Evolutionary conservation across 2,797 vertebrate genomes (phyloP).

Genomic region (Antennarius maculatus): DNA sequence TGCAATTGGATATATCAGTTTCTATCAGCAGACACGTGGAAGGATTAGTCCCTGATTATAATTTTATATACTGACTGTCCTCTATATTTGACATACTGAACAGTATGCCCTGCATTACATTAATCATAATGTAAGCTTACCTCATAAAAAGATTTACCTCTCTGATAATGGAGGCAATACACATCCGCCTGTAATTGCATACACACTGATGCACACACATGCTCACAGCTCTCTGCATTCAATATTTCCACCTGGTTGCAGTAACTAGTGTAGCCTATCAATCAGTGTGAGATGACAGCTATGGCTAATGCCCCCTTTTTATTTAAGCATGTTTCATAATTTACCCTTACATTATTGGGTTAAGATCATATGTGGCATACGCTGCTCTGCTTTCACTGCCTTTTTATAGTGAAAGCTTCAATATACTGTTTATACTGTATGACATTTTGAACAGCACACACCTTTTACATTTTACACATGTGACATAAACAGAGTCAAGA

Average conservation of each 20-base stretch:
- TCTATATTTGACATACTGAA: slow-evolving; percentile 38
- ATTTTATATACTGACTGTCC: slow-evolving; percentile 43
- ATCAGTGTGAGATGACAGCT: slow-evolving; percentile 70
- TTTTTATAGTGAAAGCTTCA: slow-evolving; percentile 31
- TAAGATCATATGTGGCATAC: slow-evolving; percentile 45
- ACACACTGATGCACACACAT: slow-evolving; percentile 27
- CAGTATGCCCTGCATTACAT: slow-evolving; percentile 46
- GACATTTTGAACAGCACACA: slow-evolving; percentile 30
- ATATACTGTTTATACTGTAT: slow-evolving; percentile 21
- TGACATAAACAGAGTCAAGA: slow-evolving; percentile 22
- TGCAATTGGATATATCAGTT: slow-evolving; percentile 24
- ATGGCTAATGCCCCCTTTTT: slow-evolving; percentile 68
- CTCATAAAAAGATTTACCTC: slow-evolving; percentile 68
- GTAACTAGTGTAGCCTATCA: slow-evolving; percentile 58
- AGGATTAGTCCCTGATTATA: slow-evolving; percentile 51
- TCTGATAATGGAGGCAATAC: slow-evolving; percentile 71
- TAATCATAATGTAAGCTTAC: slow-evolving; percentile 65
- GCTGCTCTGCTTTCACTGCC: slow-evolving; percentile 26
- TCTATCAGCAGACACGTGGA: slow-evolving; percentile 44
- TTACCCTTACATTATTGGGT: slow-evolving; percentile 52
- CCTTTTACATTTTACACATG: slow-evolving; percentile 16
- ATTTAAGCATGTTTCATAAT: slow-evolving; percentile 69
- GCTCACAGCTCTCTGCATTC: slow-evolving; percentile 42
- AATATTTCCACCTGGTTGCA: slow-evolving; percentile 71
- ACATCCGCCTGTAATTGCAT: slow-evolving; percentile 56